Percentiles rank a stretch among this genome's conserved stretches.
Conservation (phyloP, 1,140 invertebrate species). For the Ceratina calcarata region DNA sequence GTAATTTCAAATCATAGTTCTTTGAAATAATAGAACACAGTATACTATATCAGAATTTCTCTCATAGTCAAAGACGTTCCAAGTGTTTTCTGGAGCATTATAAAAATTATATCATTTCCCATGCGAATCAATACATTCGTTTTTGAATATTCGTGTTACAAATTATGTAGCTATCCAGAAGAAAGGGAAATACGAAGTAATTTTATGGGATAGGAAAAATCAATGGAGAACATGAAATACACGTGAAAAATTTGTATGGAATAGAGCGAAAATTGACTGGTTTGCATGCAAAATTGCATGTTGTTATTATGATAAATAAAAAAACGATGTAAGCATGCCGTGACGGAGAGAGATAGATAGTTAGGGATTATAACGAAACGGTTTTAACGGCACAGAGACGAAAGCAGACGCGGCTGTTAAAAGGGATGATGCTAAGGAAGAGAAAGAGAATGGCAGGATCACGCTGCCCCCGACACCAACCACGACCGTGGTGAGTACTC, state of each 20-base stretch:
- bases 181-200: constrained; percentile 9
- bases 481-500: constrained; percentile 75
- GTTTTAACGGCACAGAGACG: constrained; percentile 78
- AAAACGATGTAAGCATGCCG: no score
- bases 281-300: constrained; percentile 48
- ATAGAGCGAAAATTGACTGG: no score
- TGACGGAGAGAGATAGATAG: constrained; percentile 67
- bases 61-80: no score
- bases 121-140: no score
- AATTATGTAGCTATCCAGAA: not conserved
- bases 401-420: constrained; percentile 76
- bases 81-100: no score
- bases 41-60: no score
- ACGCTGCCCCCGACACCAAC: constrained; percentile 68
- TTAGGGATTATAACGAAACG: constrained; percentile 76
- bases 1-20: no score
- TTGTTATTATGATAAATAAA: no score
- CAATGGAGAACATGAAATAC: not conserved
- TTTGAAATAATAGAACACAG: no score
- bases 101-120: not conserved
- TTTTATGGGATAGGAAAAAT: constrained; percentile 25
- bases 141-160: no score
- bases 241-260: no score
- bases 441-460: constrained; percentile 78
- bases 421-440: constrained; percentile 78